phyloP scores from a whole-genome alignment of 2,888 invertebrate species.

The Romanomermis culicivorax region DNA sequence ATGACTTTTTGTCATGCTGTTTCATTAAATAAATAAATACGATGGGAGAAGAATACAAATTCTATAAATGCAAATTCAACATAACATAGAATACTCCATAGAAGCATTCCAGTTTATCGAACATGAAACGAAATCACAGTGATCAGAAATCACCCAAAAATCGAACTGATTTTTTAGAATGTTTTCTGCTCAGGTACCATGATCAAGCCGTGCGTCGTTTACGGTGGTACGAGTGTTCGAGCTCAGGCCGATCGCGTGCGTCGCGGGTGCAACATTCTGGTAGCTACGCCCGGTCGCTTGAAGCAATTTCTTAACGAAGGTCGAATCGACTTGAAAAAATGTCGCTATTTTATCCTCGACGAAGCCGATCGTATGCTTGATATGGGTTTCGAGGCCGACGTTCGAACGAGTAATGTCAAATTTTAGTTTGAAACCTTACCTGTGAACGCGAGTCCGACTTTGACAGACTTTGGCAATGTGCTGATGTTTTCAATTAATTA shows the following conservation, averaged over 20 bases:
- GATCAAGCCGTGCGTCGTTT: constrained; percentile 50
- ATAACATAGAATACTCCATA: too few species aligned
- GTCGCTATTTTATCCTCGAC: constrained; percentile 50
- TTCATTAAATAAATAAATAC: too few species aligned
- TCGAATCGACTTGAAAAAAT: constrained; percentile 35
- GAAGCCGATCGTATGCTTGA: constrained; percentile 65
- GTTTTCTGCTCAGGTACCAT: constrained; percentile 35
- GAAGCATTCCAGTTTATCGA: too few species aligned
- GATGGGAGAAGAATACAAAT: too few species aligned
- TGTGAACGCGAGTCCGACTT: too few species aligned
- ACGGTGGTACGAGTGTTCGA: constrained; percentile 61
- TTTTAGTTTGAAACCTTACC: not conserved
- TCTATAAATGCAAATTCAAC: too few species aligned
- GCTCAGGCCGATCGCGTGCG: constrained; percentile 42
- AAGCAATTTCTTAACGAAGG: constrained; percentile 43
- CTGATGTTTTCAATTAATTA: not conserved
- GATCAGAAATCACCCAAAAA: too few species aligned
- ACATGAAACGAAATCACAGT: too few species aligned
- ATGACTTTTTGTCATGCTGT: too few species aligned
- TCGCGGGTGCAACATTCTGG: constrained; percentile 46
- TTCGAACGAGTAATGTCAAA: not conserved
- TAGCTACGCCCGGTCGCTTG: constrained; percentile 48
- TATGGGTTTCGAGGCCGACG: constrained; percentile 41
- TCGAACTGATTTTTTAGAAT: not conserved
- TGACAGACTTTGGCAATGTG: too few species aligned